Evolutionary conservation across 2,797 vertebrate species (phyloP), one percentile per base, ranked within the genome.

Genomic region (Leptatherina wallacei): DNA sequence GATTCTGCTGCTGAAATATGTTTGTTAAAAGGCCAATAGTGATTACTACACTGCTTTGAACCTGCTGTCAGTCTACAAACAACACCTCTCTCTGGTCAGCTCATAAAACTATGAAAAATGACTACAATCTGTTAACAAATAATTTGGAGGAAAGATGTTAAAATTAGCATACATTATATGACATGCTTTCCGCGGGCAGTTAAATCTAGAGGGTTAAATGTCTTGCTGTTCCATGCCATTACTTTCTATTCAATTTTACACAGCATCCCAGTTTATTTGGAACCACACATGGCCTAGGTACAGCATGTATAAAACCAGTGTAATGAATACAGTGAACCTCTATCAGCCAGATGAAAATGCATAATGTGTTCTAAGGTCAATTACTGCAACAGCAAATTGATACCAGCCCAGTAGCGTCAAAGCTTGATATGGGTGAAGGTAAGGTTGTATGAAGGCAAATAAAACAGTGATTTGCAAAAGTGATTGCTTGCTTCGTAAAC

Each of bases 401-500:
- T 77, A 80, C 83, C 66, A 85, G 33, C 6, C 20, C 67, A 49
- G 51, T 59, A 61, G 76, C 54, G 49, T 66, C 66, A 73, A 79
- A 77, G 71, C 49, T 74, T 84, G 84, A 77, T 81, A 82, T 76
- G 81, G 88, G 82, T 87, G 85, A 86, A 84, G 70, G 73, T 83
- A 77, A 86, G 70, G 85, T 90, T 85, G 80, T 83, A 91, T 91
- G 86, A 82, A 84, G 84, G 88, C 91, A 91, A 92, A 91, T 93
- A 91, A 93, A 89, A 91, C 75, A 55, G 86, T 88, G 82, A 92
- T 93, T 93, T 94, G 87, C 87, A 88, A 90, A 92, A 87, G 88
- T 88, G 91, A 93, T 90, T 87, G 90, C 84, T 84, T 85, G 90
- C 92, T 93, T 89, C 71, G 71, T 92, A 94, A 94, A 93, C 92